These are phyloP conservation scores for Drosophila quasianomalipes DNA, from an alignment of 2,888 invertebrate species.

Conservation along the genomic window DNA sequence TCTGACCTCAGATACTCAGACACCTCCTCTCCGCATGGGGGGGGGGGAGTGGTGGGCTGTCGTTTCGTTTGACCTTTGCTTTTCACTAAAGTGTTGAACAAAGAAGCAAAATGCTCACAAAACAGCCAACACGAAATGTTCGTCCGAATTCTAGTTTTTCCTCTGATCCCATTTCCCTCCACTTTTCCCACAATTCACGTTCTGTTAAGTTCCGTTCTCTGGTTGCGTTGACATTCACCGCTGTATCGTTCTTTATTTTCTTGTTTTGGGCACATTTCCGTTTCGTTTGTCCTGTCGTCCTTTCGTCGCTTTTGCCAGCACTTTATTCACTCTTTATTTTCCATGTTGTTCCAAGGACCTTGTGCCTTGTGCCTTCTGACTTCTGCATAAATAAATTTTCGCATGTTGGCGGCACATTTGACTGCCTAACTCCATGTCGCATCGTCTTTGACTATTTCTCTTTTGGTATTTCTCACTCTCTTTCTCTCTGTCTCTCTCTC, in stretches of 20 bases:
- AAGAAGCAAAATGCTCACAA: slow-evolving; percentile 25
- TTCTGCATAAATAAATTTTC: slow-evolving; percentile 66
- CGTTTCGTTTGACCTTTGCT: slow-evolving; percentile 60
- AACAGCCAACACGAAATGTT: slow-evolving; percentile 45
- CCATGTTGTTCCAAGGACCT: slow-evolving; percentile 30
- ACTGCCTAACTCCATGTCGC: slow-evolving; percentile 43
- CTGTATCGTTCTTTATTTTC: slow-evolving; percentile 18
- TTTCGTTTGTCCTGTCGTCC: slow-evolving; percentile 22
- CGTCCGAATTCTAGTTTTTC: slow-evolving; percentile 21
- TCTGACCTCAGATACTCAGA: slow-evolving; percentile 38
- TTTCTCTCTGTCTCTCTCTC: background rate
- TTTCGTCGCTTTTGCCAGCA: slow-evolving; percentile 21
- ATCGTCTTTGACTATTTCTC: slow-evolving; percentile 13
- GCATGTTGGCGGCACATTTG: slow-evolving; percentile 69
- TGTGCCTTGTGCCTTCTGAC: slow-evolving; percentile 36
- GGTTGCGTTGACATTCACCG: slow-evolving; percentile 40
- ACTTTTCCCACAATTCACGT: slow-evolving; percentile 4
- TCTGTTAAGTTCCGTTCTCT: slow-evolving; percentile 9
- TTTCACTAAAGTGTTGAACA: slow-evolving; percentile 56
- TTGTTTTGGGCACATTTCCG: slow-evolving; percentile 41
- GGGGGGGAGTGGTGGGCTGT: slow-evolving; percentile 14
- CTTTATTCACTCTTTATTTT: slow-evolving; percentile 32
- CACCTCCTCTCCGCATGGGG: slow-evolving; percentile 7
- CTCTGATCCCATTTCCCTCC: slow-evolving; percentile 3
- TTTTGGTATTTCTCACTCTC: background rate